Base-by-base conservation (phyloP, 2,888 invertebrate genomes). In the Drosophila sordidula region DNA sequence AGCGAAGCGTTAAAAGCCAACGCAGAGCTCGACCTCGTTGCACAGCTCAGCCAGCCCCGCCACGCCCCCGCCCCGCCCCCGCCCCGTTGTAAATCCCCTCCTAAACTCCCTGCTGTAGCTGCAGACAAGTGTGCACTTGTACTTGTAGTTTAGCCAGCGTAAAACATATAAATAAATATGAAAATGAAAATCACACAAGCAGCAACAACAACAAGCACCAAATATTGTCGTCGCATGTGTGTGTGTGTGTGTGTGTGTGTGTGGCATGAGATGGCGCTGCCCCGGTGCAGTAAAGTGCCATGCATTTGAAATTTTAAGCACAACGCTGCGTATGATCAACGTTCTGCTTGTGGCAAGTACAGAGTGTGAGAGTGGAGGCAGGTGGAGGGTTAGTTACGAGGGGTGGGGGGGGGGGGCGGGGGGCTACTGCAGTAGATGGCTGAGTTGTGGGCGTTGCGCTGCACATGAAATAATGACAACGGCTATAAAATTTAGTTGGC, bases 91-190 rank as follows among this genome's bases (percentile, higher is more conserved):
- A 18, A 54, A 38, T 45, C 49, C 70, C 52, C 55, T n/a, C 11
- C 44, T 18, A 34, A 29, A 38, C 50, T 25, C 49, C 22, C n/a
- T 39, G 64, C 55, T 61, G 45, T 46, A 49, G 69, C 68, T 64
- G 75, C 76, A 78, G 82, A 83, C 82, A 83, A 83, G 82, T 83
- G 87, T 70, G 79, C 87, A 83, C 83, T 83, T 83, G 81, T 82
- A 78, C 83, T 82, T 80, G 78, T 81, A 81, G 83, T 75, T 83
- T 87, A 80, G 77, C 76, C 84, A 84, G 87, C 87, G 83, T 81
- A 83, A 87, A 82, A 83, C 83, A 87, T 79, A 87, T 87, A 83
- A 83, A 83, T 87, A 83, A 83, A 83, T 83, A 83, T 87, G 87
- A 83, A 81, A 80, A 80, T 77, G 68, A 78, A 79, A 84, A 78